These are phyloP conservation scores for Menura novaehollandiae DNA, from an alignment of 2,113 vertebrate genomes.

Conservation along the genomic window DNA sequence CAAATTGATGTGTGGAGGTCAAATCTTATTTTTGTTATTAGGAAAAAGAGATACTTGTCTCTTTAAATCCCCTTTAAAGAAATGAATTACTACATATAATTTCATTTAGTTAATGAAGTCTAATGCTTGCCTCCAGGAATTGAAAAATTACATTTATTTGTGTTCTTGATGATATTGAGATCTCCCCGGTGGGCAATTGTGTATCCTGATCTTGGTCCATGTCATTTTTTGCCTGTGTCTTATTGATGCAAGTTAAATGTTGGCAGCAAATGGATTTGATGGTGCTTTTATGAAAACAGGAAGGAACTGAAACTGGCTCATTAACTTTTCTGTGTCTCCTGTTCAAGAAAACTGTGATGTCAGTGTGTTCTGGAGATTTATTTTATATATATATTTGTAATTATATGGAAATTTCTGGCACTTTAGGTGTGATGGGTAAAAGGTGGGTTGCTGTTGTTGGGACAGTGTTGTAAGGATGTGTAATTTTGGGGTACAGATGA, in stretches of 20 bases:
- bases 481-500: too few relatives aligned
- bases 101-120: constrained; percentile 17
- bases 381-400: background rate
- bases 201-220: background rate
- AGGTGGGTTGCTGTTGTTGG: background rate
- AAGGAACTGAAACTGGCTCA: background rate
- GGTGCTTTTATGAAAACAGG: background rate
- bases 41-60: background rate
- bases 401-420: background rate
- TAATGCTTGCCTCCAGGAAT: constrained; percentile 27
- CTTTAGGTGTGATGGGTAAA: background rate
- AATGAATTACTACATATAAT: background rate
- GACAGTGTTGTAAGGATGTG: background rate
- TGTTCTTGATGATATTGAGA: background rate
- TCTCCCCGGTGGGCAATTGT: background rate
- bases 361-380: background rate
- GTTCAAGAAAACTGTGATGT: background rate
- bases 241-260: background rate
- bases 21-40: background rate
- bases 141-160: constrained; percentile 37
- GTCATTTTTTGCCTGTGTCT: background rate
- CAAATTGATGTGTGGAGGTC: background rate
- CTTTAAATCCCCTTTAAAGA: background rate
- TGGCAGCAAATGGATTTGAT: background rate
- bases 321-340: constrained; percentile 9